These are phyloP conservation scores for Centruroides vittatus DNA, from an alignment of 1,140 invertebrate genomes.

Conservation along the genomic window DNA sequence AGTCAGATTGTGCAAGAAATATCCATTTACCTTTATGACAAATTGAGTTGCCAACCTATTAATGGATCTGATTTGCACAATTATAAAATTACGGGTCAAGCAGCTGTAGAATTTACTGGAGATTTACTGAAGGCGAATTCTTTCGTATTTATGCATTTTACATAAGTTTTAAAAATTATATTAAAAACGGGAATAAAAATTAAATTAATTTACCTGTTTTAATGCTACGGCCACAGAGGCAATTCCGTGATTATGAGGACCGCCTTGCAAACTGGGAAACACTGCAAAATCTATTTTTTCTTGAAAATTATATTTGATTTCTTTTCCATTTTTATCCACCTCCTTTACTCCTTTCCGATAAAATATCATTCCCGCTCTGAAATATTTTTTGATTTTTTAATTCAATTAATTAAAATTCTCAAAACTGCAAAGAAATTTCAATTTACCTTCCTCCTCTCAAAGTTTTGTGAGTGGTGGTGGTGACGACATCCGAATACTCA, in stretches of 20 bases:
- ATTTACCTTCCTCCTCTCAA: conserved; percentile 45
- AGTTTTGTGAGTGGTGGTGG: conserved; percentile 45
- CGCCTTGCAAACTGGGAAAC: conserved; percentile 52
- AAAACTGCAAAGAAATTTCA: too few relatives aligned
- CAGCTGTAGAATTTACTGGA: too few relatives aligned
- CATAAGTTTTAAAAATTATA: not conserved
- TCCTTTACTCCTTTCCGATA: conserved; percentile 36
- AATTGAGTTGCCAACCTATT: too few relatives aligned
- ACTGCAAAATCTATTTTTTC: conserved; percentile 48
- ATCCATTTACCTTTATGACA: too few relatives aligned
- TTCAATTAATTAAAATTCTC: too few relatives aligned
- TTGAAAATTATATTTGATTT: conserved; percentile 44
- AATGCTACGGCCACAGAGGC: conserved; percentile 38
- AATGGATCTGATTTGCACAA: too few relatives aligned
- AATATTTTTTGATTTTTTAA: not conserved
- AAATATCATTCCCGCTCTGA: conserved; percentile 37
- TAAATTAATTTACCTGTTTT: conserved; percentile 23
- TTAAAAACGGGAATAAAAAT: not conserved
- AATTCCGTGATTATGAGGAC: conserved; percentile 53
- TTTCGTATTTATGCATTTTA: too few relatives aligned
- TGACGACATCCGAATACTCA: conserved; percentile 44
- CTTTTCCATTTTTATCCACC: conserved; percentile 35
- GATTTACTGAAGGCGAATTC: too few relatives aligned
- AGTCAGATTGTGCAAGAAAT: too few relatives aligned
- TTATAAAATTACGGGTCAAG: too few relatives aligned